Evolutionary conservation across 2,888 invertebrate genomes (phyloP).

Genomic region (Melitaea athalia): DNA sequence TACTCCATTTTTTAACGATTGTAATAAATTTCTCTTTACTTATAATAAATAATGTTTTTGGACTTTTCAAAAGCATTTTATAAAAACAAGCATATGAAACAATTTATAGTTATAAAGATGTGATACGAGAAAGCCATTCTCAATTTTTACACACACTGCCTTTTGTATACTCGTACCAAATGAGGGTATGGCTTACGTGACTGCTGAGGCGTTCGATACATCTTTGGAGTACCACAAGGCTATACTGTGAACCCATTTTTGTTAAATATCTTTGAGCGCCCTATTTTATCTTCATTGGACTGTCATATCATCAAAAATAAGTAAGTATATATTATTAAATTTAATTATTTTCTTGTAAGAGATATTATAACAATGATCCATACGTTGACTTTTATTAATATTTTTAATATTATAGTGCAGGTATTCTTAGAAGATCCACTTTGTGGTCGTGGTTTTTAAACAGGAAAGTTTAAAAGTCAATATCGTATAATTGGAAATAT

Average conservation of each 20-base stretch:
- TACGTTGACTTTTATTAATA: no score
- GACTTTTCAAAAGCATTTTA: not conserved
- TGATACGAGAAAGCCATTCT: constrained; percentile 5
- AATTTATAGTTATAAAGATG: not conserved
- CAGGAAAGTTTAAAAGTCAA: no score
- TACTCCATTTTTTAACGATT: not conserved
- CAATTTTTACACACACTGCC: constrained; percentile 11
- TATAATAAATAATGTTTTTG: no score
- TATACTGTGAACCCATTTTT: constrained; percentile 24
- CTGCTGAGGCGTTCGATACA: constrained; percentile 40
- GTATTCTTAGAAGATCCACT: no score
- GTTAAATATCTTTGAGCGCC: constrained; percentile 18
- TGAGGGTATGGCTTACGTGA: constrained; percentile 46
- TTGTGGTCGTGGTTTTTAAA: no score
- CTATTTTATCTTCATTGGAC: not conserved
- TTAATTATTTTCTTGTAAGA: no score
- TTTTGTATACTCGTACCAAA: constrained; percentile 13
- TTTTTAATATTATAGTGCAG: no score
- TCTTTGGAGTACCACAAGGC: constrained; percentile 37
- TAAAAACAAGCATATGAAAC: not conserved
- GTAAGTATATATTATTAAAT: no score
- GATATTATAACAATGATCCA: no score
- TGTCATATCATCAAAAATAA: not conserved
- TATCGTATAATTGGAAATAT: no score
- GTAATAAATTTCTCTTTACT: not conserved